phyloP scores from a whole-genome alignment of 2,797 vertebrate genomes.

The Ataeniobius toweri region DNA sequence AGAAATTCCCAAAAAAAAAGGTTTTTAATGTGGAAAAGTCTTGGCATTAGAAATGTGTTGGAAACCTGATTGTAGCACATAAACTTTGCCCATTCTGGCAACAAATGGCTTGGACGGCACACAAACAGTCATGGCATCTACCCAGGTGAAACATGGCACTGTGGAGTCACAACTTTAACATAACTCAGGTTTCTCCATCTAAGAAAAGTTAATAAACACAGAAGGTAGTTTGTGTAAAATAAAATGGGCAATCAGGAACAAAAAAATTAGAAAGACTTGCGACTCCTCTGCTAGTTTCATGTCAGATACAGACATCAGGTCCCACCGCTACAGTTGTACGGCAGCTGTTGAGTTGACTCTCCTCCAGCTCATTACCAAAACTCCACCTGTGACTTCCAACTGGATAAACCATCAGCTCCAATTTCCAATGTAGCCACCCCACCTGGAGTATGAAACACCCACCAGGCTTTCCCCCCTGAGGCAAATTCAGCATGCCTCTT shows the following conservation, averaged over 20 bases:
- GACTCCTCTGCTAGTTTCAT: constrained; percentile 37
- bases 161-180: background rate
- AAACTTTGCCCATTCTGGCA: constrained; percentile 2
- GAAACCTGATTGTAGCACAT: background rate
- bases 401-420: constrained; percentile 68
- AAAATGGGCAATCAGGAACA: background rate
- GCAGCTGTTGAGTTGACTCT: constrained; percentile 66
- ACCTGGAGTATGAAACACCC: constrained; percentile 62
- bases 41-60: background rate
- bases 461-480: constrained; percentile 43
- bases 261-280: background rate
- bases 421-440: constrained; percentile 57
- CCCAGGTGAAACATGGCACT: background rate
- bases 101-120: constrained; percentile 1
- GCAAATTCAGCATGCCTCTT: constrained; percentile 33
- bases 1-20: background rate
- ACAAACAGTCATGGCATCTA: background rate
- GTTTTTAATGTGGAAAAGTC: background rate
- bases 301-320: constrained; percentile 61
- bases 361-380: constrained; percentile 75
- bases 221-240: constrained; percentile 2
- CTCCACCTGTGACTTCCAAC: constrained; percentile 76
- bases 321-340: constrained; percentile 51
- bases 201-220: constrained; percentile 2
- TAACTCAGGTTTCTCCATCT: background rate